A percentile compares a stretch with the other conserved stretches of the same genome.
Evolutionary conservation across 2,113 vertebrate genomes (phyloP).

Genomic region (Zosterops lateralis): DNA sequence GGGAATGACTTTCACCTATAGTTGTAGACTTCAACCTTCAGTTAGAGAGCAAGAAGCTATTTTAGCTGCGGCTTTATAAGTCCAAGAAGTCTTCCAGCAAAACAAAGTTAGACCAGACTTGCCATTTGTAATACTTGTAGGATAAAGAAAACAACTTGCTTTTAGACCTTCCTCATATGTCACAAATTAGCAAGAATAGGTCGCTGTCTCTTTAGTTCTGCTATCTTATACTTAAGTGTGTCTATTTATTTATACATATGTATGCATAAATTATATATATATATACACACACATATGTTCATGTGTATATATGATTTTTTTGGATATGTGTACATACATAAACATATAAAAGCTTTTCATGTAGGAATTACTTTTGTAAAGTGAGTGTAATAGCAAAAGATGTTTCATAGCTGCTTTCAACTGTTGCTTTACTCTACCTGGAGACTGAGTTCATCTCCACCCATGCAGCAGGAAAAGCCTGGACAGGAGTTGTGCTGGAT

Average conservation of each 20-base stretch:
- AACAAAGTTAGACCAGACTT: neutral
- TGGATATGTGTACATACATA: neutral
- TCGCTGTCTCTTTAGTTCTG: neutral
- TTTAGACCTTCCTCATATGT: neutral
- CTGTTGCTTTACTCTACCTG: neutral
- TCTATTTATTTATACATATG: neutral
- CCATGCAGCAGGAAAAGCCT: neutral
- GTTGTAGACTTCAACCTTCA: neutral
- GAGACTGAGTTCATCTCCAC: neutral
- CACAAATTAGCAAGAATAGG: neutral
- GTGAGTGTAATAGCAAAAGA: neutral
- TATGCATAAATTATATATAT: neutral
- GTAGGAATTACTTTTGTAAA: neutral
- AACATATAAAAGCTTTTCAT: neutral
- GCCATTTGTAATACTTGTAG: neutral
- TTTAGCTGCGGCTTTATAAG: neutral
- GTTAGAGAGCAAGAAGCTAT: neutral
- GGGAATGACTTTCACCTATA: neutral
- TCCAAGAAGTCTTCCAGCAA: conserved; percentile 34
- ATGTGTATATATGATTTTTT: neutral
- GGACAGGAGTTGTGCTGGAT: neutral
- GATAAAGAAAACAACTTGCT: neutral
- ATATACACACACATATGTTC: neutral
- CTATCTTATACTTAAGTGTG: neutral
- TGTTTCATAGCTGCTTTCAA: neutral